Evolutionary conservation across 2,113 vertebrate genomes (phyloP), one percentile per base, ranked within the genome.

Genomic region (Struthidea cinerea): DNA sequence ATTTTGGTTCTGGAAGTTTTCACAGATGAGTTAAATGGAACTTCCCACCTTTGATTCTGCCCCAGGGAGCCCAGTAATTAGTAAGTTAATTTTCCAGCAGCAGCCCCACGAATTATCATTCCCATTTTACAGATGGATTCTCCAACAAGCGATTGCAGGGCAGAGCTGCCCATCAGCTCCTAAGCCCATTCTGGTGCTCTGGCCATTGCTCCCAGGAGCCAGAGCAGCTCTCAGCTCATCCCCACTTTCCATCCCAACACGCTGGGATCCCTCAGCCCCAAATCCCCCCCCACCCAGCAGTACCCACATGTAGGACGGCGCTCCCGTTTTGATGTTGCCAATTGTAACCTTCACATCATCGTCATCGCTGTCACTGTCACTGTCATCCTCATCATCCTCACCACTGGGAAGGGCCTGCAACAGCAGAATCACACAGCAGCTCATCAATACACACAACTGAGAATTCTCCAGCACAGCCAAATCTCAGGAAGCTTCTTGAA

Each of bases 291-390:
- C 2, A 1, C 1, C 3, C 77, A 35, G 42, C 71, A 22, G 28
- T 53, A 96, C 98, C 2, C 96, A 98, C 98, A 98, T 98, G 94
- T 98, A 98, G 0, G 97, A 97, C 0, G 98, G 98, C 0, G 97
- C 97, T 77, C 98, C 97, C 0, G 98, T 98, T 84, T 98, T 98
- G 52, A 98, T 98, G 94, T 98, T 98, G 86, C 98, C 98, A 41
- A 98, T 98, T 1, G 98, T 98, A 30, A 98, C 98, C 78, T 98
- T 97, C 75, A 98, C 98, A 7, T 98, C 98, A 7, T 98, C 97
- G 1, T 98, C 98, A 32, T 98, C 97, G 7, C 97, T 98, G 93
- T 98, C 97, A 0, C 97, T 98, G 28, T 98, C 97, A 0, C 97
- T 98, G 85, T 98, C 98, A 10, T 98, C 97, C 53, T 98, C 98